Evolutionary conservation across 1,140 invertebrate genomes (phyloP).

Genomic region (Bombus ignitus): DNA sequence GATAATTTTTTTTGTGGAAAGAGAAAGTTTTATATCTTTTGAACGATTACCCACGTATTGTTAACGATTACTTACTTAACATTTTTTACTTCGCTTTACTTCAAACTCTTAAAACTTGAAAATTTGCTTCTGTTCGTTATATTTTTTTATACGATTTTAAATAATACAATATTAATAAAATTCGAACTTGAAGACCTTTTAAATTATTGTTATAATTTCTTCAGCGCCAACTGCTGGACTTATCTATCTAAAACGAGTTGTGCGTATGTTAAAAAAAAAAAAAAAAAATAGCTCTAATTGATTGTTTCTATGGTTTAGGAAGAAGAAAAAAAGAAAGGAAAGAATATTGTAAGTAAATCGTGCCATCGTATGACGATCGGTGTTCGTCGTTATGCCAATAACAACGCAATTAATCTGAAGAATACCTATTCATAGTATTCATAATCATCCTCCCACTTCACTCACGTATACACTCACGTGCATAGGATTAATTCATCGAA

Average conservation of each 20-base stretch:
- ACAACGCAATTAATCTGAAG: background rate
- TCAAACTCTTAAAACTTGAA: background rate
- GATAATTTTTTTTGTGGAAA: background rate
- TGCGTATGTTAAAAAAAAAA: background rate
- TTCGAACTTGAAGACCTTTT: background rate
- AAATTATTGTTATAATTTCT: too few relatives aligned
- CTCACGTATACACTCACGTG: background rate
- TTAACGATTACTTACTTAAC: background rate
- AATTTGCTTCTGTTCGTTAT: background rate
- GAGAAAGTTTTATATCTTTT: background rate
- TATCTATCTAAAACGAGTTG: background rate
- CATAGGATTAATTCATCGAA: too few relatives aligned
- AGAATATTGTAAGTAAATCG: background rate
- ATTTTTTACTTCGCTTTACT: background rate
- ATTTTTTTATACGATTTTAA: background rate
- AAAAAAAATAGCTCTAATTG: background rate
- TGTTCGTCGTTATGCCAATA: conserved; percentile 20
- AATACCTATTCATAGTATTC: background rate
- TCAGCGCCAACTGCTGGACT: background rate
- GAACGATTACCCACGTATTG: background rate
- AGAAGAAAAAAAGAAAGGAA: background rate
- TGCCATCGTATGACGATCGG: conserved; percentile 15
- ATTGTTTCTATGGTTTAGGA: conserved; percentile 1
- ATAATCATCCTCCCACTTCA: background rate
- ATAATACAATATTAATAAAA: too few relatives aligned